Evolutionary conservation across 2,797 vertebrate genomes (phyloP), one percentile per base, ranked within the genome.

Genomic region (Scolopax rusticola): DNA sequence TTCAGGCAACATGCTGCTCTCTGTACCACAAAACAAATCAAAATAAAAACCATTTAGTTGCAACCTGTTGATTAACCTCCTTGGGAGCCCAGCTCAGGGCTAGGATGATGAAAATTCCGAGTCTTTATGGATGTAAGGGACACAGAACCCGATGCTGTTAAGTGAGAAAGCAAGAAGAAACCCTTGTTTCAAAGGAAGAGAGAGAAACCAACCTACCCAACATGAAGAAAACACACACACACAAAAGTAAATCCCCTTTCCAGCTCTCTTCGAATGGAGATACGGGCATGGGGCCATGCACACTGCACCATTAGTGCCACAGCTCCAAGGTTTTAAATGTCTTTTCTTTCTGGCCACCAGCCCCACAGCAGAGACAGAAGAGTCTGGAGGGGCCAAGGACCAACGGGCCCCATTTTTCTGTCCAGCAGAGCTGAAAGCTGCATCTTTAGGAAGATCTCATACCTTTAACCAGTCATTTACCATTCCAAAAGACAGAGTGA

Each of bases 281-380:
- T 16, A 51, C 1, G 6, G 32, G 16, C 24, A 65, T 19, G 1
- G 4, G 45, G n/a, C 40, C 13, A 8, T 0, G 0, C 8, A 18
- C 17, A 6, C 45, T 11, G 15, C 25, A 43, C 17, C 4, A 2
- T 11, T 36, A 70, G 32, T 3, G 12, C 56, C 13, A 8, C 36
- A 71, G 61, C 43, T 84, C n/a, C 1, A 13, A 84, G 51, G 57
- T 16, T 25, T 8, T 40, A 36, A 54, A 56, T 0, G 2, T 11
- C 45, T 84, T 65, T 81, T 68, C 51, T 70, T 75, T 56, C 68
- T 48, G 21, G 33, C 40, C 53, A 83, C 16, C 54, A 94, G 54
- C 24, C 47, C 65, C 6, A 5, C 15, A 83, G 43, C 51, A 78
- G 15, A 73, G 24, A 78, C 23, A 63, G 21, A 43, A 48, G 17